Evolutionary conservation across 2,888 invertebrate species (phyloP), one percentile per base, ranked within the genome.

Genomic region (Disparrhopalites patrizii): DNA sequence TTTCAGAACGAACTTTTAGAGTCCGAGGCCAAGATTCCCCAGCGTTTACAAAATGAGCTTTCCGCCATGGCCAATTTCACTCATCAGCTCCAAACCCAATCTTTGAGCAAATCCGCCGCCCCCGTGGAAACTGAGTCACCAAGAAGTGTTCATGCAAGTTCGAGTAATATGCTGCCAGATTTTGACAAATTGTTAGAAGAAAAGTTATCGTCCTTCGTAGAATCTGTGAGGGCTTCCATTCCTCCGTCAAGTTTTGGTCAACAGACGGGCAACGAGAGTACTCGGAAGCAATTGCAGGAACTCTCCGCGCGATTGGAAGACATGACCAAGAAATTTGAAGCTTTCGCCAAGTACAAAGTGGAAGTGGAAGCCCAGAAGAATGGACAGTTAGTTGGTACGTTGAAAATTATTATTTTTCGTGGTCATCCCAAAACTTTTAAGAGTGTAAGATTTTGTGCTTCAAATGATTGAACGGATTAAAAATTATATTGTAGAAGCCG

Each of bases 401-500:
- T 18, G 25, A 50, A 10, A 50, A 18, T 13, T 50, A 18, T 10
- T 50, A 3, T 3, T 10, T 50, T 4, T 10, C 25, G 4, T 4
- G 13, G 20, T 10, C 4, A 13, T 50, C 18, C 13, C 50, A 18
- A 3, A 28, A 5, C 3, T 51, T 25, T 3, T 25, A 10, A 20
- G 15, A 25, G 8, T 36, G 13, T 36, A 36, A 8, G 13, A 36
- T 36, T 10, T 36, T 13, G 36, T 36, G 36, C 36, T 36, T 36
- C 13, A 36, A 36, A 10, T 36, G 13, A 36, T 36, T 43, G 20
- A 18, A 43, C 4, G n/a, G 20, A 43, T 43, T 10, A 36, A 36
- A 36, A 36, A 36, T n/a, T n/a, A n/a, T n/a, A 31, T 7, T 33
- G 4, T 27, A 73, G 73, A 72, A 43, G 52, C 68, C 2, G 70